Evolutionary conservation across 1,140 invertebrate species (phyloP).

Genomic region (Bathynomus jamesi): DNA sequence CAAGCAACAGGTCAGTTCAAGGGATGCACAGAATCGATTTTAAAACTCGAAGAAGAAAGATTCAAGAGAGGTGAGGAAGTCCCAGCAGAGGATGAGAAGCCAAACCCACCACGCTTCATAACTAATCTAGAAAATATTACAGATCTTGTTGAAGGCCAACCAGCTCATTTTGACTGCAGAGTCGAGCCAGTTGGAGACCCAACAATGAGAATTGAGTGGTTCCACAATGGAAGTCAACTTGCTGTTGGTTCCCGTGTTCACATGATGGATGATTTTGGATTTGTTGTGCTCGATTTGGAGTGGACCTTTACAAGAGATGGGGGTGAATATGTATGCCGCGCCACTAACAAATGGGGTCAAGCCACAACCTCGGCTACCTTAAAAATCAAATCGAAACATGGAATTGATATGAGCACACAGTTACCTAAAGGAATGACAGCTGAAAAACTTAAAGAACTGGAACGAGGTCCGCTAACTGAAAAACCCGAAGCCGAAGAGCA

Average conservation of each 20-base stretch:
- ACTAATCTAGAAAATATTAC: constrained; percentile 58
- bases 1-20: constrained; percentile 32
- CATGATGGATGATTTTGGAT: constrained; percentile 87
- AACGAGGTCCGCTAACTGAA: constrained; percentile 67
- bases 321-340: constrained; percentile 76
- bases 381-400: constrained; percentile 60
- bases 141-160: constrained; percentile 59
- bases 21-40: constrained; percentile 68
- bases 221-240: constrained; percentile 80
- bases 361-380: constrained; percentile 74
- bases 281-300: constrained; percentile 76
- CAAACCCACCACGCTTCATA: constrained; percentile 73
- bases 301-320: constrained; percentile 76
- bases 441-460: constrained; percentile 84
- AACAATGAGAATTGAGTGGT: constrained; percentile 87
- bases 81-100: constrained; percentile 65
- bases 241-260: constrained; percentile 79
- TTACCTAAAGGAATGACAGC: constrained; percentile 84
- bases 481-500: constrained; percentile 53
- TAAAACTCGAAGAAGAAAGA: constrained; percentile 78
- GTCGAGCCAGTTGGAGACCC: constrained; percentile 79
- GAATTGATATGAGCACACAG: constrained; percentile 84
- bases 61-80: constrained; percentile 77
- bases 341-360: constrained; percentile 75
- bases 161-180: constrained; percentile 83